phyloP scores from a whole-genome alignment of 1,140 invertebrate genomes.

The Brachionus rotundiformis region DNA sequence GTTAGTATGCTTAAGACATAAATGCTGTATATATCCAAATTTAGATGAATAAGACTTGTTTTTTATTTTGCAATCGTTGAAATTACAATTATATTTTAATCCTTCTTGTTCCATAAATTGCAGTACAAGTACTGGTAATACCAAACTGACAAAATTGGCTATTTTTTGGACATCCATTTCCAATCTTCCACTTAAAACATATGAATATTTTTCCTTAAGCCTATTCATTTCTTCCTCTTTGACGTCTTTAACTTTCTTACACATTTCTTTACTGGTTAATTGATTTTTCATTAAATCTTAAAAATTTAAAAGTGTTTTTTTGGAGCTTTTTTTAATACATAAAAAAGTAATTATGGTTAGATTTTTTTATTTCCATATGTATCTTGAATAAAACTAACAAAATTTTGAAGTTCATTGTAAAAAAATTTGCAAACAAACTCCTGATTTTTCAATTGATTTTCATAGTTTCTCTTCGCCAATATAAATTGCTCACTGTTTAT shows the following conservation, averaged over 20 bases:
- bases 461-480: not conserved
- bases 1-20: not conserved
- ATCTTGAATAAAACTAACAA: not conserved
- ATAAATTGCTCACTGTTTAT: not conserved
- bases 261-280: too few relatives aligned
- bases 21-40: not conserved
- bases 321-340: not conserved
- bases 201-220: not conserved
- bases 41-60: not conserved
- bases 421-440: not conserved
- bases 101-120: not conserved
- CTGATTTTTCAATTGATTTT: not conserved
- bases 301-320: not conserved
- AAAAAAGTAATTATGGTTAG: not conserved
- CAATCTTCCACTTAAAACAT: not conserved
- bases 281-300: not conserved
- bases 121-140: not conserved
- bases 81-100: not conserved
- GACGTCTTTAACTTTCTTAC: not conserved
- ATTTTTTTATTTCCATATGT: not conserved
- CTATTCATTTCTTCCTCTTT: slow-evolving; percentile 13
- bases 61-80: not conserved
- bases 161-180: not conserved
- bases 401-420: not conserved
- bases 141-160: not conserved